A percentile compares a stretch with the other conserved stretches of the same genome.
These are phyloP conservation scores for Polia nebulosa DNA, from an alignment of 2,888 invertebrate genomes.

Conservation along the genomic window DNA sequence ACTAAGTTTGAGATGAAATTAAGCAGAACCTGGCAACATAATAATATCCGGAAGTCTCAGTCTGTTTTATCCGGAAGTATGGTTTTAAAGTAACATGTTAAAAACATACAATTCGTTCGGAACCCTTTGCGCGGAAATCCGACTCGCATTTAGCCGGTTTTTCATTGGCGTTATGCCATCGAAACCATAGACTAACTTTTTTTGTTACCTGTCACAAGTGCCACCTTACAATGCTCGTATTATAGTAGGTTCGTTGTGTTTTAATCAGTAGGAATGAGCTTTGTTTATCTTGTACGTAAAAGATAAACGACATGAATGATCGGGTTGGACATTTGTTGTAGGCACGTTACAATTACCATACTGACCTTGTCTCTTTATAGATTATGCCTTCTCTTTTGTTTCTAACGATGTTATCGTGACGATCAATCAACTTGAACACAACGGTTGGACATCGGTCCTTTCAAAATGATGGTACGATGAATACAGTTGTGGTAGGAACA, in stretches of 20 bases:
- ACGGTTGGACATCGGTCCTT: neutral
- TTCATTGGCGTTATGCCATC: no score
- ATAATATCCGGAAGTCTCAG: no score
- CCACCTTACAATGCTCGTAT: neutral
- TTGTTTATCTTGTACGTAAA: conserved; percentile 34
- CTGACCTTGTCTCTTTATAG: conserved; percentile 45
- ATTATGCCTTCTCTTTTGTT: neutral
- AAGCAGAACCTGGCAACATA: no score
- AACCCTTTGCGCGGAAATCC: no score
- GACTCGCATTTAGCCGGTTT: no score
- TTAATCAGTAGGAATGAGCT: neutral
- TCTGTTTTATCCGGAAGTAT: no score
- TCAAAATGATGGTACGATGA: neutral
- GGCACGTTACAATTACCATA: conserved; percentile 8
- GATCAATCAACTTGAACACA: conserved; percentile 19
- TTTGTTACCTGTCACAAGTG: neutral
- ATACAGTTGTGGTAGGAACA: neutral
- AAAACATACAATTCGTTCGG: no score
- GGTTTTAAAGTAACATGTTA: no score
- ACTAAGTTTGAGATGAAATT: no score
- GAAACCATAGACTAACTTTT: no score
- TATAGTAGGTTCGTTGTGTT: neutral
- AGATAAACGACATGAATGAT: conserved; percentile 49
- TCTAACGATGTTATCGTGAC: conserved; percentile 5
- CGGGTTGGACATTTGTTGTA: conserved; percentile 10